phyloP scores from a whole-genome alignment of 2,797 vertebrate species.

The Sebastes goodei region DNA sequence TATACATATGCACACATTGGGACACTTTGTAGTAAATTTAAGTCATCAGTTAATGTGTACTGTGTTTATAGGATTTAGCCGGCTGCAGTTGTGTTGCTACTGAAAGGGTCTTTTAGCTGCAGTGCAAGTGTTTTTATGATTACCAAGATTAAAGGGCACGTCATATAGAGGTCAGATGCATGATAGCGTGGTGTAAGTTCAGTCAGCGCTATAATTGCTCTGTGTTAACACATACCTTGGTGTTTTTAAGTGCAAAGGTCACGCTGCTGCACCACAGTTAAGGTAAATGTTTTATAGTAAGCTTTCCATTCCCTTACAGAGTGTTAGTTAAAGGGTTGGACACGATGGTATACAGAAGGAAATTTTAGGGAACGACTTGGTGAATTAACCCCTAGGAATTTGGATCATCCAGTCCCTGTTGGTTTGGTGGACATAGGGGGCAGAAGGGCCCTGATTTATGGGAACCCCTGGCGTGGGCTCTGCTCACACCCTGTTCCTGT shows the following conservation, averaged over 20 bases:
- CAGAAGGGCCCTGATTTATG: constrained; percentile 90
- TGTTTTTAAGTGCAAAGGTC: constrained; percentile 77
- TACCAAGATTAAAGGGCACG: constrained; percentile 63
- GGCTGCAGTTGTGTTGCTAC: neutral
- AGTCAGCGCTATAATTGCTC: constrained; percentile 49
- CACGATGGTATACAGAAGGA: constrained; percentile 61
- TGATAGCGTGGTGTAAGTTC: constrained; percentile 59
- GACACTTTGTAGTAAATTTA: neutral
- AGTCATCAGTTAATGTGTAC: neutral
- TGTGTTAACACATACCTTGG: constrained; percentile 52
- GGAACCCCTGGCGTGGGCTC: constrained; percentile 86
- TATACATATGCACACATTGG: neutral
- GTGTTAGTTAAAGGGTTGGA: constrained; percentile 42
- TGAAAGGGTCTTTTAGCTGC: constrained; percentile 19
- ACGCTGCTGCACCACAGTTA: constrained; percentile 20
- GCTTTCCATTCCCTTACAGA: constrained; percentile 29
- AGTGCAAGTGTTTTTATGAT: constrained; percentile 66
- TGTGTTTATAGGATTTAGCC: neutral
- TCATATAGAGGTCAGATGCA: constrained; percentile 37
- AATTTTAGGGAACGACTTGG: constrained; percentile 77
- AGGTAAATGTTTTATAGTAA: constrained; percentile 27
- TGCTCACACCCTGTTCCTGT: constrained; percentile 89
- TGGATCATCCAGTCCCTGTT: constrained; percentile 80
- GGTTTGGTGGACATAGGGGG: constrained; percentile 76
- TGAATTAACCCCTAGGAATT: constrained; percentile 86